Evolutionary conservation across 2,113 vertebrate species (phyloP).

Genomic region (Gasterosteus aculeatus): DNA sequence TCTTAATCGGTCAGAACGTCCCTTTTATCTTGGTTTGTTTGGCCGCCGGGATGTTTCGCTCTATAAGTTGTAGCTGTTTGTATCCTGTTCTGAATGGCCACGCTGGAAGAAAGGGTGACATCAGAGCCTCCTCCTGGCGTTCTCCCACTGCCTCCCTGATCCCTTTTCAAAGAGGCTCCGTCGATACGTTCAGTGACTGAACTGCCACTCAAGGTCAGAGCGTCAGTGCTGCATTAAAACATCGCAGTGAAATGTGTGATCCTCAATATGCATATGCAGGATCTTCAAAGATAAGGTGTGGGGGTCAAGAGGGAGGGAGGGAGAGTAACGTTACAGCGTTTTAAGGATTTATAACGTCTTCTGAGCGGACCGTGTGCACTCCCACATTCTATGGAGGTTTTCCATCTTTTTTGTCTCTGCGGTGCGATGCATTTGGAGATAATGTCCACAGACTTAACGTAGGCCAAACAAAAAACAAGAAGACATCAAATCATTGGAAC

Average conservation of each 20-base stretch:
- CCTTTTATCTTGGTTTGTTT: not conserved
- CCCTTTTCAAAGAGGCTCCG: not conserved
- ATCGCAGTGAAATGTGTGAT: slow-evolving; percentile 18
- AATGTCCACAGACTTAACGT: not conserved
- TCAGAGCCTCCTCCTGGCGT: not conserved
- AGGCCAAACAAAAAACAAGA: not conserved
- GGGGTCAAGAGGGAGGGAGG: slow-evolving; percentile 15
- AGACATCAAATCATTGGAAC: not conserved
- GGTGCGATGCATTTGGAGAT: not conserved
- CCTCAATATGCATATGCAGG: not conserved
- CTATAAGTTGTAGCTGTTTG: not conserved
- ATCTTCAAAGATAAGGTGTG: slow-evolving; percentile 9
- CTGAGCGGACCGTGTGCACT: not conserved
- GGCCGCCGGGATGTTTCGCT: not conserved
- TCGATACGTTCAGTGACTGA: not conserved
- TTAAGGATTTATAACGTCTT: not conserved
- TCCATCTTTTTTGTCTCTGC: not conserved
- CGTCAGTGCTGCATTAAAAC: not conserved
- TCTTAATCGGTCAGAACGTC: not conserved
- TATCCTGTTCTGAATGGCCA: not conserved
- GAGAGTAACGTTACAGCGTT: not conserved
- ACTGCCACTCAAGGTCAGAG: slow-evolving; percentile 7
- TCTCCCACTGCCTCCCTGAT: not conserved
- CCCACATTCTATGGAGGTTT: slow-evolving; percentile 1
- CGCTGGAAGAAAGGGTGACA: not conserved